These are phyloP conservation scores for Pipistrellus pipistrellus DNA, from an alignment of 2,797 vertebrate genomes.

Conservation along the genomic window DNA sequence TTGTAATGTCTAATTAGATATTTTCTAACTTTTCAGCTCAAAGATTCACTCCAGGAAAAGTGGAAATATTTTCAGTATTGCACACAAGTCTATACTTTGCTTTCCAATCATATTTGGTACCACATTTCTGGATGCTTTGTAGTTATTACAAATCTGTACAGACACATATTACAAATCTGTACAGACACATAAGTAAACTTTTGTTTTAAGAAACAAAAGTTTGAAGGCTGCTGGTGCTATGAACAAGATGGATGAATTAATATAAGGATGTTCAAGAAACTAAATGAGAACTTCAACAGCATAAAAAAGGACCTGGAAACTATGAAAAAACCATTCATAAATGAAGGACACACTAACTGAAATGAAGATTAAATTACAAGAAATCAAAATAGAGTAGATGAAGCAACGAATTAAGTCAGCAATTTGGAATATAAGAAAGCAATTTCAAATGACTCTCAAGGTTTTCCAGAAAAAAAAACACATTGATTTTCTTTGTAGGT, in stretches of 20 bases:
- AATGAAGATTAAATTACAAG: not conserved
- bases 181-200: not conserved
- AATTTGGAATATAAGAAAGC: not conserved
- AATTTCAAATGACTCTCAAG: conserved; percentile 34
- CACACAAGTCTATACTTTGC: not conserved
- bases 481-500: not conserved
- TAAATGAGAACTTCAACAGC: not conserved
- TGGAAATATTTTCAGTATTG: not conserved
- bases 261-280: not conserved
- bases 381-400: not conserved
- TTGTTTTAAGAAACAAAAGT: not conserved
- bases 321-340: not conserved
- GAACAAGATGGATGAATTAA: not conserved
- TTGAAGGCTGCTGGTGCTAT: not conserved
- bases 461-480: not conserved
- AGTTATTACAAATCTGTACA: not conserved
- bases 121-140: not conserved
- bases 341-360: not conserved
- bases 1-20: not conserved
- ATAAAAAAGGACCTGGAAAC: not conserved
- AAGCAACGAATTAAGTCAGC: not conserved
- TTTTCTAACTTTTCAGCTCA: conserved; percentile 9
- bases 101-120: conserved; percentile 10
- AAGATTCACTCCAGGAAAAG: conserved; percentile 18
- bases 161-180: not conserved